Percentiles rank a stretch among this genome's conserved stretches.
Evolutionary conservation across 2,113 vertebrate genomes (phyloP).

Genomic region (Salminus brasiliensis): DNA sequence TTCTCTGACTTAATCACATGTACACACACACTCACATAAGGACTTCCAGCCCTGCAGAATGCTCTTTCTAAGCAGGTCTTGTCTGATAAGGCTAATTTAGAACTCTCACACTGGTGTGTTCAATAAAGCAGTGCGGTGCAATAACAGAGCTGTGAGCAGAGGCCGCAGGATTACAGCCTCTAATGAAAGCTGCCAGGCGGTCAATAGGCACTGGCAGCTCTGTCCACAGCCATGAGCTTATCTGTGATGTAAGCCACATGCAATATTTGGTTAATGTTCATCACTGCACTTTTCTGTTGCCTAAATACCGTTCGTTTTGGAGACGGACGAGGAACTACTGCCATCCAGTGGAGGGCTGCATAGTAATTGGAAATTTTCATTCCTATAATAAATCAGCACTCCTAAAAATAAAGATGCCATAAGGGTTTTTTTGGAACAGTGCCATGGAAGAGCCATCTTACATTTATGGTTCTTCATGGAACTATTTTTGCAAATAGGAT

Average conservation of each 20-base stretch:
- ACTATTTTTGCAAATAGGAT: neutral
- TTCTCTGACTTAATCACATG: neutral
- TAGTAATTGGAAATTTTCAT: neutral
- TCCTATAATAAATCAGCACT: neutral
- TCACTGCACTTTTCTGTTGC: slow-evolving; percentile 14
- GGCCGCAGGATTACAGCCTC: slow-evolving; percentile 13
- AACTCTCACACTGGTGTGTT: slow-evolving; percentile 1
- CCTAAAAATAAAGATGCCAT: too few species aligned
- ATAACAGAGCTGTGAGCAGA: slow-evolving; percentile 22
- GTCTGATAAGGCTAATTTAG: slow-evolving; percentile 28
- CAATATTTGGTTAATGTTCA: slow-evolving; percentile 30
- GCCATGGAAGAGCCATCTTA: neutral
- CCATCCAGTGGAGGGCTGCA: slow-evolving; percentile 49
- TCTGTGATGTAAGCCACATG: slow-evolving; percentile 39
- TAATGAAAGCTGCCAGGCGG: slow-evolving; percentile 34
- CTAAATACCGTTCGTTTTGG: neutral
- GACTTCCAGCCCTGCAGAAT: neutral
- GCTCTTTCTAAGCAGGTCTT: slow-evolving; percentile 5
- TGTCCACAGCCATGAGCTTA: slow-evolving; percentile 22
- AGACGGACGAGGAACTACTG: slow-evolving; percentile 37
- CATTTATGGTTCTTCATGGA: neutral
- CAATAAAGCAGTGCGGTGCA: slow-evolving; percentile 21
- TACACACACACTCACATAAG: slow-evolving; percentile 10
- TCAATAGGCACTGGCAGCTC: slow-evolving; percentile 7
- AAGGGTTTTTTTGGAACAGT: neutral